These are phyloP conservation scores for Macroramphosus scolopax DNA, from an alignment of 2,797 vertebrate genomes.

Conservation along the genomic window DNA sequence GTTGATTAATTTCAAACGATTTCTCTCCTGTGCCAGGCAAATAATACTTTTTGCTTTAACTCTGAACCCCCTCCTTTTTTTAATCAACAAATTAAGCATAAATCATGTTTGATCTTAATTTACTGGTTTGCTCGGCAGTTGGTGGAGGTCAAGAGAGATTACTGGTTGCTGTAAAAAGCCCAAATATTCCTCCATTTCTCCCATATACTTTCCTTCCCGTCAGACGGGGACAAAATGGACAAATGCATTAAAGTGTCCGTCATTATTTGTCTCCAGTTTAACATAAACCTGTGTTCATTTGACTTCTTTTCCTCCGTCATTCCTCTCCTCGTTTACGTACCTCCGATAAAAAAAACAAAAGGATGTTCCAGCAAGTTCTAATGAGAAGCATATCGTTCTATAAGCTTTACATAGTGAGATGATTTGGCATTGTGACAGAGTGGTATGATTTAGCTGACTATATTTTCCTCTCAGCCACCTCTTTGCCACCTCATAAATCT, in stretches of 20 bases:
- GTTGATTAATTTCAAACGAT: slow-evolving; percentile 83
- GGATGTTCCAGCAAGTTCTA: slow-evolving; percentile 49
- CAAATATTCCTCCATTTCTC: slow-evolving; percentile 53
- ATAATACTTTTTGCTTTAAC: slow-evolving; percentile 73
- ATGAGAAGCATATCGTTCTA: slow-evolving; percentile 59
- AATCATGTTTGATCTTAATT: slow-evolving; percentile 83
- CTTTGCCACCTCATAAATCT: too few species aligned
- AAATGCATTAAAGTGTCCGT: slow-evolving; percentile 21
- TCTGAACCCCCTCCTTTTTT: slow-evolving; percentile 59
- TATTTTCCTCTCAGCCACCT: slow-evolving; percentile 71
- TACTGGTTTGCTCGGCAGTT: slow-evolving; percentile 74
- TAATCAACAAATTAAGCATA: slow-evolving; percentile 86
- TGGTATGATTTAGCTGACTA: slow-evolving; percentile 69
- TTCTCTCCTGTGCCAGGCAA: slow-evolving; percentile 70
- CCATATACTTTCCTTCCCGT: slow-evolving; percentile 15
- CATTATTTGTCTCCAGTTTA: slow-evolving; percentile 9
- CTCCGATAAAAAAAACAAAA: slow-evolving; percentile 22
- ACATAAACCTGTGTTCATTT: slow-evolving; percentile 1
- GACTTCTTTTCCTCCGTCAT: not conserved
- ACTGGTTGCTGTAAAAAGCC: slow-evolving; percentile 58
- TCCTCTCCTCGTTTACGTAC: not conserved
- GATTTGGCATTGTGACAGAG: slow-evolving; percentile 68
- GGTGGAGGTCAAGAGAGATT: slow-evolving; percentile 77
- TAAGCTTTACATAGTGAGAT: slow-evolving; percentile 68
- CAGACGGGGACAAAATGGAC: slow-evolving; percentile 18